Evolutionary conservation across 53 echinoderm and acorn worm species (phyloP).

Genomic region (Holothuria scabra): DNA sequence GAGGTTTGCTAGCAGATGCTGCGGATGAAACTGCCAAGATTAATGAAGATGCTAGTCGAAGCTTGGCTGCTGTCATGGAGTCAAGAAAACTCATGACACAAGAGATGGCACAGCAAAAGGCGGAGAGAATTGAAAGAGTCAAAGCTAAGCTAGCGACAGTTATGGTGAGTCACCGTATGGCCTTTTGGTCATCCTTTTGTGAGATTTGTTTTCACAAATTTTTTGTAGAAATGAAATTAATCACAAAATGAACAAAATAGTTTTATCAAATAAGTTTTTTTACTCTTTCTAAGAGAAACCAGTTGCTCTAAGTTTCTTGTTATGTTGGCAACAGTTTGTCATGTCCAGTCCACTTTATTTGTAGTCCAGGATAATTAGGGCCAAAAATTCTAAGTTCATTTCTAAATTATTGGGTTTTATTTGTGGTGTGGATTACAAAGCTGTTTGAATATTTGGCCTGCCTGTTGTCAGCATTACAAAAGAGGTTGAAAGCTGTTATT

Average conservation of each 20-base stretch:
- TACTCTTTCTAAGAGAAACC: not conserved
- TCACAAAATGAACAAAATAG: not conserved
- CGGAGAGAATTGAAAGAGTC: conserved; percentile 80
- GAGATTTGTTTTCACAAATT: not conserved
- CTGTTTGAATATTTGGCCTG: no score
- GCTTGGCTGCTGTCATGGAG: conserved; percentile 66
- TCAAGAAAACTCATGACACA: conserved; percentile 69
- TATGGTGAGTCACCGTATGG: conserved; percentile 62
- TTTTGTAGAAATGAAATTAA: not conserved
- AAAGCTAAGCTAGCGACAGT: conserved; percentile 88
- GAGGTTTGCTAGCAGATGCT: conserved; percentile 35
- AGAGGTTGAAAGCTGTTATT: no score
- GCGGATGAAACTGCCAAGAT: conserved; percentile 43
- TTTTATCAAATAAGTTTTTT: not conserved
- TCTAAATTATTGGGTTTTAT: no score
- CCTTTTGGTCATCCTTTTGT: not conserved
- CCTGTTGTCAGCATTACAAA: no score
- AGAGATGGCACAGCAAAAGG: conserved; percentile 70
- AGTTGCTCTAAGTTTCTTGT: no score
- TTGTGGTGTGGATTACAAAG: no score
- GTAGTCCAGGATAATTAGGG: no score
- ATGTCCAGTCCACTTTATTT: no score
- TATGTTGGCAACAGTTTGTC: no score
- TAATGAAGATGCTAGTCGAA: conserved; percentile 60
- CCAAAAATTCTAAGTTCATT: no score